phyloP scores from a whole-genome alignment of 2,888 invertebrate species.

The Flexamia atlantica region DNA sequence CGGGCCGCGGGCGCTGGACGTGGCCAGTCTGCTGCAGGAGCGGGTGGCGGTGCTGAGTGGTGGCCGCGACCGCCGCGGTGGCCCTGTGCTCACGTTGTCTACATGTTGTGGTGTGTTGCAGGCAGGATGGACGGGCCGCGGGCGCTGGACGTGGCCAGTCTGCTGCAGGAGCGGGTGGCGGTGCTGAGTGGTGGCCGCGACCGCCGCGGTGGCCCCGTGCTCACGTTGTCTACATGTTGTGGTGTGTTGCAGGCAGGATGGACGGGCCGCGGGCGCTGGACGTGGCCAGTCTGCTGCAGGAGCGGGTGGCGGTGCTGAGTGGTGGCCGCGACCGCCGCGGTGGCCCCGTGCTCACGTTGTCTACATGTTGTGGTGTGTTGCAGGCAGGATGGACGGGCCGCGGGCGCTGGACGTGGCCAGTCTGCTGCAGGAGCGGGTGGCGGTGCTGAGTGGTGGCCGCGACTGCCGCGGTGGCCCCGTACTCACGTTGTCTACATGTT shows the following conservation, averaged over 20 bases:
- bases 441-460: slow-evolving; percentile 92
- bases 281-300: slow-evolving; percentile 95
- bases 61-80: no score
- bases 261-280: slow-evolving; percentile 93
- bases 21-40: no score
- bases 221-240: slow-evolving; percentile 81
- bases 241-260: slow-evolving; percentile 65
- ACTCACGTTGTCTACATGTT: neutral
- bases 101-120: slow-evolving; percentile 41
- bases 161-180: slow-evolving; percentile 96
- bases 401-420: slow-evolving; percentile 96
- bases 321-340: slow-evolving; percentile 97
- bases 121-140: slow-evolving; percentile 81
- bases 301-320: slow-evolving; percentile 94
- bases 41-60: no score
- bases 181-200: slow-evolving; percentile 97
- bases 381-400: slow-evolving; percentile 78
- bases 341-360: slow-evolving; percentile 95
- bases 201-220: slow-evolving; percentile 94
- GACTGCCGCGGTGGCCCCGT: slow-evolving; percentile 76
- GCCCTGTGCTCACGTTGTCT: no score
- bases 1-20: no score
- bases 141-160: slow-evolving; percentile 95
- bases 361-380: slow-evolving; percentile 79
- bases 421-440: slow-evolving; percentile 95